Evolutionary conservation across 2,797 vertebrate species (phyloP), one percentile per base, ranked within the genome.

Genomic region (Botia kubotai): DNA sequence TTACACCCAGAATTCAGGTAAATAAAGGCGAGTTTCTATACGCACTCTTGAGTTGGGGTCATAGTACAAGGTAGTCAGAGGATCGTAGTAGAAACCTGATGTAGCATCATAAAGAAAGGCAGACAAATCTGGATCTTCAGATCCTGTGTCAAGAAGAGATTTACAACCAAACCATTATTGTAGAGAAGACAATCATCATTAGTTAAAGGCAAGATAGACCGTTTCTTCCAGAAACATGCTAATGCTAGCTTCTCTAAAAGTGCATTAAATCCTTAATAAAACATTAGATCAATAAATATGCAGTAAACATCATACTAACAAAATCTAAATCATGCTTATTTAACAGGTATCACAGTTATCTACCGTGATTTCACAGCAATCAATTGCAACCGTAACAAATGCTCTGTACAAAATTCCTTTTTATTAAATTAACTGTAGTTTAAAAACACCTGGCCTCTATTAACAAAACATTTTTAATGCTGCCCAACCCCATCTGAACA

Each of bases 81-180:
- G 98, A 84, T 99, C 97, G 0, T 98, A 98, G 91, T 96, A 99
- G 91, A 96, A 98, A 76, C 98, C 98, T 43, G 98, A 98, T 8
- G 97, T 97, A 81, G 97, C 95, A 87, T 99, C 97, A 43, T 95
- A 99, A 83, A 98, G 93, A 85, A 98, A 99, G 52, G 93, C 96
- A 77, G 95, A 93, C 58, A 94, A 92, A 90, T 99, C 97, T 43
- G 96, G 96, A 33, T 93, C 92, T 63, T 96, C 97, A 90, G 93
- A 82, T 86, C 86, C 94, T 94, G 75, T 33, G 11, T 55, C 16
- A 26, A 66, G 10, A 62, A 80, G 7, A 66, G 6, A 23, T 60
- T 7, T 39, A 57, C 33, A 79, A 73, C 16, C 5, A 46, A 16
- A 16, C 14, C 10, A 7, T 2, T 21, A 21, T n/a, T 55, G 4